Evolutionary conservation across 2,888 invertebrate species (phyloP).

Genomic region (Elmis aenea): DNA sequence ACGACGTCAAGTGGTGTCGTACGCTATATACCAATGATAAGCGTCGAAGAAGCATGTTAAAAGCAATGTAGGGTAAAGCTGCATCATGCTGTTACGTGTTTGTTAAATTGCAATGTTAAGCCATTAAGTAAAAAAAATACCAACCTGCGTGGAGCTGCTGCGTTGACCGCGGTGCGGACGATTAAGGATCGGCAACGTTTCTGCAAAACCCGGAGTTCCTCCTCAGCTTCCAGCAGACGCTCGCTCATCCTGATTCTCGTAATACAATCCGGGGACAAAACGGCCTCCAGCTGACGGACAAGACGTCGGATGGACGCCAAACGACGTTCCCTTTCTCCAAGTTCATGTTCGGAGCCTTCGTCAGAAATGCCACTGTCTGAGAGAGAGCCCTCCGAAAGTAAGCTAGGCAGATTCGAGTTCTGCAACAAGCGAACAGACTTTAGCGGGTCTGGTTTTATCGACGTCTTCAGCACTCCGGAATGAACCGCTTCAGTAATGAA

Average conservation of each 20-base stretch:
- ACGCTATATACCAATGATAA: too few species aligned
- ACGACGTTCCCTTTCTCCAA: constrained; percentile 61
- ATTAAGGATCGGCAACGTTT: constrained; percentile 64
- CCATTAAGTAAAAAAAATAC: constrained; percentile 22
- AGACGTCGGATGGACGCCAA: constrained; percentile 62
- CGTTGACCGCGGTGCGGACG: constrained; percentile 50
- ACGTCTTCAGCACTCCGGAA: constrained; percentile 38
- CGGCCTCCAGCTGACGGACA: constrained; percentile 62
- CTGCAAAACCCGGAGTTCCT: constrained; percentile 64
- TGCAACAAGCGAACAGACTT: constrained; percentile 40
- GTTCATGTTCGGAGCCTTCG: constrained; percentile 64
- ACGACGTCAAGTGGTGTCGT: too few species aligned
- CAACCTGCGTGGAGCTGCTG: constrained; percentile 27
- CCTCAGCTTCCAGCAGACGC: constrained; percentile 67
- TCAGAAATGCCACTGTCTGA: constrained; percentile 78
- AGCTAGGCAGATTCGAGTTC: constrained; percentile 48
- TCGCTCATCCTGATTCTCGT: constrained; percentile 62
- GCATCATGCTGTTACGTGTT: too few species aligned
- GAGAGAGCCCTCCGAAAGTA: constrained; percentile 54
- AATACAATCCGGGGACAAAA: constrained; percentile 62
- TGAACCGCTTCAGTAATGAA: constrained; percentile 54
- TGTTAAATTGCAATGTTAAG: too few species aligned
- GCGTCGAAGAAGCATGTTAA: too few species aligned
- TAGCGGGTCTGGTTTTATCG: constrained; percentile 40
- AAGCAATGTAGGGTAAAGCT: too few species aligned